Base-by-base conservation (phyloP, 2,113 vertebrate genomes). In the Halcyon senegalensis region DNA sequence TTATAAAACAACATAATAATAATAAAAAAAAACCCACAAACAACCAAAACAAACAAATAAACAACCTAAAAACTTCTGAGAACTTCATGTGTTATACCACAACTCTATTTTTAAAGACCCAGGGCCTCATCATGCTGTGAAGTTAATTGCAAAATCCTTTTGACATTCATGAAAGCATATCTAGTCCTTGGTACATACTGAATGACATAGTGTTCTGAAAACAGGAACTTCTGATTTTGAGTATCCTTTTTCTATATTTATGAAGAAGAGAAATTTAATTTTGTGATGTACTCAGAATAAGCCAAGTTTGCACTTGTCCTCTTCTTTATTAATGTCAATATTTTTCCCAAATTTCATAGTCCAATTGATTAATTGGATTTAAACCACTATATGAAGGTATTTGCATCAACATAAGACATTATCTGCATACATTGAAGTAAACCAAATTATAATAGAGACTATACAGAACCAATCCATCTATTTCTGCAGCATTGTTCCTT, bases 131-230 rank as follows among this genome's bases (percentile, higher is more conserved):
- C 96, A 92, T 78, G 92, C 85, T 95, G 86, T 84, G 83, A 95
- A 90, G 73, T 84, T 95, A 95, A 93, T 94, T 96, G 80, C 60
- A 96, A 94, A 94, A 86, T 84, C 7, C 23, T 90, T 95, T 84
- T 90, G 55, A 80, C 55, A 86, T 90, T 84, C 17, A 43, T 60
- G 51, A 86, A 8, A 74, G n/a, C 23, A 96, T n/a, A 80, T 55
- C 14, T 63, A 70, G 68, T 93, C 55, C 72, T 83, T 93, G 37
- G 6, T 46, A 35, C 10, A 67, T 4, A 33, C 12, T 0, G 0
- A 90, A 85, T 74, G 31, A 74, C 31, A 62, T 0, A 24, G 20
- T 46, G 33, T 86, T 56, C 60, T 83, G 25, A 84, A 95, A 85
- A 80, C 10, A 80, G 12, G 7, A 74, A 50, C 5, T 11, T 33